phyloP scores from a whole-genome alignment of 1,140 invertebrate genomes.

The Polyergus mexicanus region DNA sequence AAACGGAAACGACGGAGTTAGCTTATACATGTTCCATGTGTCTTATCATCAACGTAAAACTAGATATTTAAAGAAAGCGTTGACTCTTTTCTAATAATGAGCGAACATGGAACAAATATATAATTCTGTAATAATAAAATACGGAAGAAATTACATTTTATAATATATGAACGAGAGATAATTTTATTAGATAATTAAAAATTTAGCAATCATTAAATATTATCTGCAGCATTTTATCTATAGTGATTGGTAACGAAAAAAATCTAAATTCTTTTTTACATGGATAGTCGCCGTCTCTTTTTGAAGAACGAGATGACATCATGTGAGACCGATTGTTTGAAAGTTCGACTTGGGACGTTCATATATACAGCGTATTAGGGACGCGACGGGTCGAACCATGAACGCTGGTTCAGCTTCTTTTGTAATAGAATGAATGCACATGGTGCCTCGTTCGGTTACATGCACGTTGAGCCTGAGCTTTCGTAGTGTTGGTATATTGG shows the following conservation, averaged over 20 bases:
- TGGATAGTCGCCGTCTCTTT: background rate
- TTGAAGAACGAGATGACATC: background rate
- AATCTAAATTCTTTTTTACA: background rate
- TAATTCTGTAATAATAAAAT: background rate
- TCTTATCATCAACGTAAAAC: too few relatives aligned
- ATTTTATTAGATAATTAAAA: background rate
- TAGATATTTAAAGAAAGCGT: slow-evolving; percentile 2
- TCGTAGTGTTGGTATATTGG: slow-evolving; percentile 80
- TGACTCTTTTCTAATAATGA: background rate
- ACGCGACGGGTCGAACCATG: slow-evolving; percentile 73
- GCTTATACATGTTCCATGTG: slow-evolving; percentile 28
- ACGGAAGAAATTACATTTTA: background rate
- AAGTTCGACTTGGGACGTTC: slow-evolving; percentile 47
- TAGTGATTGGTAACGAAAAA: background rate
- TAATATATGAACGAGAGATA: background rate
- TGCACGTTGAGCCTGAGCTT: slow-evolving; percentile 79
- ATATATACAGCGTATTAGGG: slow-evolving; percentile 75
- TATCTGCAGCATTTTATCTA: background rate
- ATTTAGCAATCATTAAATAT: background rate
- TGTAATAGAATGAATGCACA: slow-evolving; percentile 84
- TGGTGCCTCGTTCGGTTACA: slow-evolving; percentile 83
- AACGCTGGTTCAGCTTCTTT: slow-evolving; percentile 83
- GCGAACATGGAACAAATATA: background rate
- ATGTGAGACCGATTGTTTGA: slow-evolving; percentile 45
- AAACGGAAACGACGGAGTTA: slow-evolving; percentile 71